phyloP scores from a whole-genome alignment of 1,140 invertebrate species.

The Diuraphis noxia region DNA sequence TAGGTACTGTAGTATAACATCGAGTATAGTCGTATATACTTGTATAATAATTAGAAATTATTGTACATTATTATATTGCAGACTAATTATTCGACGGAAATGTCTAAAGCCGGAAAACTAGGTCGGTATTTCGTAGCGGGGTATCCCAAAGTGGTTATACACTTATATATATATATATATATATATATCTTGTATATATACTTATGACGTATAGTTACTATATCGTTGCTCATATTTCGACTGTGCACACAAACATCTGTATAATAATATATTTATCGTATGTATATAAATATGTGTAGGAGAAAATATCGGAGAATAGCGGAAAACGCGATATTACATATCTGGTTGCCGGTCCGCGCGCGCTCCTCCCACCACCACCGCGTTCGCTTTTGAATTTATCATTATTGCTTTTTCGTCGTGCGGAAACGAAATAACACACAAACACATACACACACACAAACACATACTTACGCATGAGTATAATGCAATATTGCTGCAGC shows the following conservation, averaged over 20 bases:
- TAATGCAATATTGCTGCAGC: constrained; percentile 24
- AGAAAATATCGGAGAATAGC: background rate
- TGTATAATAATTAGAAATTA: no score
- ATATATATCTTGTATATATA: background rate
- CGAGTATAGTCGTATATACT: background rate
- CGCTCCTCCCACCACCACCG: background rate
- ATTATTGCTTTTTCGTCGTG: constrained; percentile 48
- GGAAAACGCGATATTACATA: constrained; percentile 42
- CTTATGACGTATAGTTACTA: no score
- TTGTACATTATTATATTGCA: background rate
- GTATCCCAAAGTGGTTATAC: background rate
- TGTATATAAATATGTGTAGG: background rate
- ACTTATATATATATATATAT: background rate
- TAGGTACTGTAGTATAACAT: no score
- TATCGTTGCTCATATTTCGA: background rate
- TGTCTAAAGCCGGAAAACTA: background rate
- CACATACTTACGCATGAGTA: background rate
- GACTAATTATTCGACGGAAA: background rate
- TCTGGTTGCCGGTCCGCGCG: background rate
- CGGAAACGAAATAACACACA: constrained; percentile 15
- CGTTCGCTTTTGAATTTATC: constrained; percentile 50
- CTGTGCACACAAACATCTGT: background rate
- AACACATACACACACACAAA: background rate
- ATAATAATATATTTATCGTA: background rate
- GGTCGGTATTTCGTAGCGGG: background rate